Percentiles rank a stretch among this genome's conserved stretches.
Evolutionary conservation across 2,888 invertebrate genomes (phyloP).

Genomic region (Thecocarcelia acutangulata): DNA sequence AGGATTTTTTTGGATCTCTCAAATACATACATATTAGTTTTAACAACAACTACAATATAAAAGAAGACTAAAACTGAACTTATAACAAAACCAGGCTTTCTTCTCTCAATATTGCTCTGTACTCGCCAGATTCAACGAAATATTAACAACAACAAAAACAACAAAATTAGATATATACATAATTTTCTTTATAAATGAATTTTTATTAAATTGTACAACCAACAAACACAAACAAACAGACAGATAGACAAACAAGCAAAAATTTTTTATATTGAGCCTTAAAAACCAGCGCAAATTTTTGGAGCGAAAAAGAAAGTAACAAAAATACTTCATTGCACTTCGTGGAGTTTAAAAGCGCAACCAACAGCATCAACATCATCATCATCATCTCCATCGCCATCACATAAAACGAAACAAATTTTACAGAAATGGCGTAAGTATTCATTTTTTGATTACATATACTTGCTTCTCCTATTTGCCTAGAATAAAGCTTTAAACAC

Average conservation of each 20-base stretch:
- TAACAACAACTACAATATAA: constrained; percentile 41
- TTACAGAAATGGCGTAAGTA: constrained; percentile 65
- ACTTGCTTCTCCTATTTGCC: constrained; percentile 7
- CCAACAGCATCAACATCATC: constrained; percentile 15
- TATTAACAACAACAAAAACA: constrained; percentile 37
- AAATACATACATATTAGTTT: constrained; percentile 11
- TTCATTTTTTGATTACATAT: not conserved
- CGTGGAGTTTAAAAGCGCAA: constrained; percentile 23
- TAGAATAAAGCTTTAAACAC: too few relatives aligned
- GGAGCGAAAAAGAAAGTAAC: constrained; percentile 36
- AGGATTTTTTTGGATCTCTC: constrained; percentile 12
- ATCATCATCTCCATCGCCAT: not conserved
- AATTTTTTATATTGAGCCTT: too few relatives aligned
- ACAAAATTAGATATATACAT: constrained; percentile 38
- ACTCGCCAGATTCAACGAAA: constrained; percentile 66
- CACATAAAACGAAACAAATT: constrained; percentile 44
- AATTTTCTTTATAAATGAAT: constrained; percentile 37
- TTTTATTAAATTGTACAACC: constrained; percentile 39
- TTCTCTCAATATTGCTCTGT: constrained; percentile 50
- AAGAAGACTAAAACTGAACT: constrained; percentile 57
- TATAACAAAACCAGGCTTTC: constrained; percentile 57
- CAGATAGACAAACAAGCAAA: too few relatives aligned
- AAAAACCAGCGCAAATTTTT: constrained; percentile 15
- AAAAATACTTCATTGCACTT: constrained; percentile 8
- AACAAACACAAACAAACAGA: not conserved